Evolutionary conservation across 2,113 vertebrate genomes (phyloP).

Genomic region (Pelvicachromis taeniatus): DNA sequence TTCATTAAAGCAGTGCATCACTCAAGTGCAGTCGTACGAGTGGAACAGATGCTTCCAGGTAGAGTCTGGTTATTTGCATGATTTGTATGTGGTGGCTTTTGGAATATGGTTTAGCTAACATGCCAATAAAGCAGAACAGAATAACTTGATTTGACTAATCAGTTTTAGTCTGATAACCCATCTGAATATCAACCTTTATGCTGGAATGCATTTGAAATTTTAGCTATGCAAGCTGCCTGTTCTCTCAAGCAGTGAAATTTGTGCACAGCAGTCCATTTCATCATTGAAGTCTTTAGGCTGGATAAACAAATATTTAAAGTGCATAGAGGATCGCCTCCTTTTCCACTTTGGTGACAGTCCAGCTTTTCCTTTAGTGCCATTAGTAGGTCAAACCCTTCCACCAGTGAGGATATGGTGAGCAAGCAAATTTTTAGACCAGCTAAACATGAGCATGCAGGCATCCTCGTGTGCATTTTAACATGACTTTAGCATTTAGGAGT

Average conservation of each 20-base stretch:
- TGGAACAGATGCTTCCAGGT: constrained; percentile 18
- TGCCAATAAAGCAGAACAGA: constrained; percentile 31
- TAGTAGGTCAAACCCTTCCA: not conserved
- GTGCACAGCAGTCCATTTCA: not conserved
- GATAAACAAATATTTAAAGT: not conserved
- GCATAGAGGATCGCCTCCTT: not conserved
- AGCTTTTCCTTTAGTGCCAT: not conserved
- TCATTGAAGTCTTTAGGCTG: not conserved
- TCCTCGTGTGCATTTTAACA: not conserved
- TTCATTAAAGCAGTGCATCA: constrained; percentile 17
- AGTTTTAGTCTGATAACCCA: not conserved
- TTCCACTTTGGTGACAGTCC: not conserved
- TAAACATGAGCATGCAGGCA: not conserved
- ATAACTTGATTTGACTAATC: not conserved
- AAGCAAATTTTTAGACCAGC: not conserved
- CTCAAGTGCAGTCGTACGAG: not conserved
- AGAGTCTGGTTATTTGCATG: constrained; percentile 24
- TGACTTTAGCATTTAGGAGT: not conserved
- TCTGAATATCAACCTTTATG: not conserved
- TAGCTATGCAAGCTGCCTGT: not conserved
- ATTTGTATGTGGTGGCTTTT: constrained; percentile 16
- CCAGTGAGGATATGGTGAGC: not conserved
- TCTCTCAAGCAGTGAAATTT: not conserved
- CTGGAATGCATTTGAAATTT: not conserved
- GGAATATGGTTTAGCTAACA: constrained; percentile 39